phyloP scores from a whole-genome alignment of 2,113 vertebrate species.

The Uropsilus gracilis region DNA sequence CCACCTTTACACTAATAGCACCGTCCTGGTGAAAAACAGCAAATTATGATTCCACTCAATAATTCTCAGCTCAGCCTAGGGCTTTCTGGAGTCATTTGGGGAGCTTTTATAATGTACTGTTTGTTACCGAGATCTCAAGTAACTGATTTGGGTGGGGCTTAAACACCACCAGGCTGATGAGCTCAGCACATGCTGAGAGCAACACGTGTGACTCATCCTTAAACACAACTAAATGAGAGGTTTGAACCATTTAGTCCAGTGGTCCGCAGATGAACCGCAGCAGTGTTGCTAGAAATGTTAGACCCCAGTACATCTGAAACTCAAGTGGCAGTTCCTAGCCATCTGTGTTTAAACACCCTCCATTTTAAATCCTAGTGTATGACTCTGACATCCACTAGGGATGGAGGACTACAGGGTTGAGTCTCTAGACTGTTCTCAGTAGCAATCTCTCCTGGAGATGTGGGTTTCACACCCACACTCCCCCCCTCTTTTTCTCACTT shows the following conservation, averaged over 20 bases:
- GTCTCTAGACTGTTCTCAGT: not conserved
- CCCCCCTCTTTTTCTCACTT: not conserved
- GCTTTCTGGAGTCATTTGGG: not conserved
- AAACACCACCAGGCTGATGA: too few relatives aligned
- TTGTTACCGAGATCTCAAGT: not conserved
- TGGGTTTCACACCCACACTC: not conserved
- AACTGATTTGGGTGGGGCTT: not conserved
- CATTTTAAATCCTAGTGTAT: accelerated
- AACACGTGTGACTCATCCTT: not conserved
- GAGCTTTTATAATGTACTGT: not conserved
- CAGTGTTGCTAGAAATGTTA: not conserved
- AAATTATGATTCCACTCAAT: slow-evolving; percentile 12
- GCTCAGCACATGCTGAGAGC: not conserved
- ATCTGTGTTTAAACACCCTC: not conserved
- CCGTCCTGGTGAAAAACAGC: not conserved
- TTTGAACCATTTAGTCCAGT: not conserved
- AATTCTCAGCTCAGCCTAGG: not conserved
- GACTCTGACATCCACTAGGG: too few relatives aligned
- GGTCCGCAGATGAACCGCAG: too few relatives aligned
- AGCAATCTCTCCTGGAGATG: not conserved
- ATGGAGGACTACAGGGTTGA: too few relatives aligned
- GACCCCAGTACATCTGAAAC: not conserved
- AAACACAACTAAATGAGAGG: not conserved
- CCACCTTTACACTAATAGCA: not conserved
- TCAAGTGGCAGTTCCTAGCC: not conserved